phyloP scores from a whole-genome alignment of 2,888 invertebrate genomes.

The Lacanobia wlatinum region DNA sequence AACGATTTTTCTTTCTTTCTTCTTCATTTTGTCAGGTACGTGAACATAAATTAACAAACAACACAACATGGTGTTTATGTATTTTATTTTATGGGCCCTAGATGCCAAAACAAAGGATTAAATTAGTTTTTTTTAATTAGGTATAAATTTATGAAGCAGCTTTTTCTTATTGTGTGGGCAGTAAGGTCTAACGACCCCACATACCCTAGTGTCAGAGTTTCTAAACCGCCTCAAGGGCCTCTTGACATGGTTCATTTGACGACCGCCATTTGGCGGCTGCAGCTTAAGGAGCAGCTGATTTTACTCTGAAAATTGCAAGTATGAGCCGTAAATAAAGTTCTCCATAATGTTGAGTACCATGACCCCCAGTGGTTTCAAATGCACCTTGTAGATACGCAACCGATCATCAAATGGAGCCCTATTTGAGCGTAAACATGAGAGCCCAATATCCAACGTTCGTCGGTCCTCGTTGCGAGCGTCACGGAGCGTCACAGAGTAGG shows the following conservation, averaged over 20 bases:
- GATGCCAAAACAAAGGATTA: too few relatives aligned
- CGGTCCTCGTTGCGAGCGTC: slow-evolving; percentile 16
- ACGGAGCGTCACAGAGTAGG: slow-evolving; percentile 7
- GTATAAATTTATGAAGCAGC: background rate
- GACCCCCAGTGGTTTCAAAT: background rate
- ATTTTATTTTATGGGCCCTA: too few relatives aligned
- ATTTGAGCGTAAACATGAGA: slow-evolving; percentile 20
- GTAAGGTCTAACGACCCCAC: too few relatives aligned
- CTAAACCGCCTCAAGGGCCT: too few relatives aligned
- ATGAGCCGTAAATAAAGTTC: background rate
- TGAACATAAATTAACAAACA: background rate
- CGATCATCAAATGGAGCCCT: slow-evolving; percentile 26
- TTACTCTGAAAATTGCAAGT: background rate
- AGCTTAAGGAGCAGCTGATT: background rate
- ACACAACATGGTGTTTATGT: too few relatives aligned
- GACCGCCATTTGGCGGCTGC: too few relatives aligned
- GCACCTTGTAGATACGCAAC: slow-evolving; percentile 10
- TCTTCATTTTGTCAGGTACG: background rate
- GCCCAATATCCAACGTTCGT: slow-evolving; percentile 29
- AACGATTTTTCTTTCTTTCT: too few relatives aligned
- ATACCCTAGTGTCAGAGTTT: too few relatives aligned
- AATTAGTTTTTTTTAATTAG: too few relatives aligned
- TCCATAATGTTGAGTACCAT: background rate
- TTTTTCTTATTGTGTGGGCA: too few relatives aligned
- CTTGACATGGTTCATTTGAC: too few relatives aligned